Evolutionary conservation across 2,797 vertebrate species (phyloP).

Genomic region (Crax fasciolata): DNA sequence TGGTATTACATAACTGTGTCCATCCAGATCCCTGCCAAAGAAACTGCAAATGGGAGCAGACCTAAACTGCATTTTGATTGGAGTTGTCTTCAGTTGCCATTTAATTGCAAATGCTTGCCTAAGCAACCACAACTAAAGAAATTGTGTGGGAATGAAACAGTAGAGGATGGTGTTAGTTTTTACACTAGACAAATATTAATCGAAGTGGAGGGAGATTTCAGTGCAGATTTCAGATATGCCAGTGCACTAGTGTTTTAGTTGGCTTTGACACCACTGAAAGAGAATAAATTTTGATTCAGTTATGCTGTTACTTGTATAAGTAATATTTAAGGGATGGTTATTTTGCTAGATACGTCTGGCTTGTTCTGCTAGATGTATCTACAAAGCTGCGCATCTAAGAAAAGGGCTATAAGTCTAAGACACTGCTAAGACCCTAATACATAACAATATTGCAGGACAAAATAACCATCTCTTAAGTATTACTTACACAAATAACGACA

Average conservation of each 20-base stretch:
- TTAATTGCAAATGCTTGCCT: conserved; percentile 18
- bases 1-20: conserved; percentile 27
- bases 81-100: not conserved
- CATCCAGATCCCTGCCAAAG: conserved; percentile 39
- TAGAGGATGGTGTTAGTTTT: not conserved
- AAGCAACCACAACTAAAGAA: not conserved
- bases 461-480: too few relatives aligned
- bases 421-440: too few relatives aligned
- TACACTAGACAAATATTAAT: not conserved
- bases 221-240: not conserved
- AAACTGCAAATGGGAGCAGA: conserved; percentile 19
- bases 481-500: too few relatives aligned
- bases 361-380: too few relatives aligned
- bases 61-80: conserved; percentile 24
- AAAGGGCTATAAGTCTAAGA: too few relatives aligned
- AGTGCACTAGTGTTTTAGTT: not conserved
- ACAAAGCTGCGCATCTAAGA: too few relatives aligned
- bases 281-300: not conserved
- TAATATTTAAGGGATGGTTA: not conserved
- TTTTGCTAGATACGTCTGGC: not conserved
- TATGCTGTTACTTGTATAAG: not conserved
- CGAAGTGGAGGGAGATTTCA: not conserved
- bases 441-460: too few relatives aligned
- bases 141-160: not conserved
- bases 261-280: not conserved